Conservation (phyloP, 2,888 invertebrate species). For the Eugnorisma glareosa region DNA sequence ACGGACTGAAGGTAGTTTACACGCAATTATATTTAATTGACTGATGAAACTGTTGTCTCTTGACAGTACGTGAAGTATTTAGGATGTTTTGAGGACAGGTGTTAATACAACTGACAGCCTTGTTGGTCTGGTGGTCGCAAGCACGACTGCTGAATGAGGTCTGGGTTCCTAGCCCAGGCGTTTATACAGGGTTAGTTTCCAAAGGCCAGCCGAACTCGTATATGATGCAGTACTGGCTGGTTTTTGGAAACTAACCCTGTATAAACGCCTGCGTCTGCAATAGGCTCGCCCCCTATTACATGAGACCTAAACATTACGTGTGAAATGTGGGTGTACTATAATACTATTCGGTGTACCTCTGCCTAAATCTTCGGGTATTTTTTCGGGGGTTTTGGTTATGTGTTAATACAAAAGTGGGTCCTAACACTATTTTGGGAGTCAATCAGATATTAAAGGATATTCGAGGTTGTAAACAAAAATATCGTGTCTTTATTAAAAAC, state of each 20-base stretch:
- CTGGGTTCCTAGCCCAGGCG: not conserved
- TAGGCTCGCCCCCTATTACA: not conserved
- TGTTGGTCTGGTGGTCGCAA: not conserved
- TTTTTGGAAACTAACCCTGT: too few species aligned
- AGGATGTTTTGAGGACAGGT: slow-evolving; percentile 1
- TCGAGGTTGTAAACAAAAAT: not conserved
- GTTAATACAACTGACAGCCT: not conserved
- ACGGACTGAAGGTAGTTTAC: slow-evolving; percentile 14
- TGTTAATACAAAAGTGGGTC: not conserved
- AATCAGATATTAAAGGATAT: not conserved
- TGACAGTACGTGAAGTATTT: not conserved
- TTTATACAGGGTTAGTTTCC: too few species aligned
- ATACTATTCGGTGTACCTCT: not conserved
- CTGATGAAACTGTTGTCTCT: slow-evolving; percentile 16
- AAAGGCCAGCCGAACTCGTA: too few species aligned
- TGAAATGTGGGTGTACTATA: not conserved
- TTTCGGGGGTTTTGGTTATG: not conserved
- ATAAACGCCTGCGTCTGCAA: too few species aligned
- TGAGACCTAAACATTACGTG: not conserved
- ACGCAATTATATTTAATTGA: slow-evolving; percentile 41
- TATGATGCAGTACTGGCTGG: too few species aligned
- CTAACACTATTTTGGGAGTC: not conserved
- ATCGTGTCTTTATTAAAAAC: slow-evolving; percentile 7
- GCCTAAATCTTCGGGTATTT: not conserved
- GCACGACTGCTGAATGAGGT: not conserved